phyloP scores from a whole-genome alignment of 2,888 invertebrate species.

The Argyresthia goedartella region DNA sequence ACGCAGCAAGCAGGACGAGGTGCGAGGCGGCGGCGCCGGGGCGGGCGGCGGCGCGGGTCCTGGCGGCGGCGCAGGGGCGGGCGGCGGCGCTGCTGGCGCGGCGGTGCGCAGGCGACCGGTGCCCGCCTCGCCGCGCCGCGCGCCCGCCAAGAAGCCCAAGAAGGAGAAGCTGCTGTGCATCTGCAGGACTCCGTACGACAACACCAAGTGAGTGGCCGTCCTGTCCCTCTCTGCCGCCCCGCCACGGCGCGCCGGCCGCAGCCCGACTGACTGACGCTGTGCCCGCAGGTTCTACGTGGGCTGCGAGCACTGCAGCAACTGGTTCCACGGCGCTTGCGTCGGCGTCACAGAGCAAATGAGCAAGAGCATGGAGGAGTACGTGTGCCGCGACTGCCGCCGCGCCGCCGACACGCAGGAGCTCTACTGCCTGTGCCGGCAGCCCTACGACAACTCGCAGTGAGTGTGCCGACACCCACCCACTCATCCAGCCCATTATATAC shows the following conservation, averaged over 20 bases:
- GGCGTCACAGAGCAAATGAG: constrained; percentile 94
- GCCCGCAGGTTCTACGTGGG: constrained; percentile 92
- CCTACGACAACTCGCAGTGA: constrained; percentile 97
- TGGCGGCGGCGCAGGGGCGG: constrained; percentile 43
- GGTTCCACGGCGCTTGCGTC: constrained; percentile 99
- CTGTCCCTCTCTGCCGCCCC: no score
- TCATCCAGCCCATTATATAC: no score
- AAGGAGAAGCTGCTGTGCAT: constrained; percentile 91
- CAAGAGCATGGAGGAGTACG: constrained; percentile 89
- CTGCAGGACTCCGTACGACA: constrained; percentile 95
- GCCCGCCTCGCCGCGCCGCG: constrained; percentile 19
- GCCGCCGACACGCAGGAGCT: constrained; percentile 91
- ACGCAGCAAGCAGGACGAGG: constrained; percentile 77
- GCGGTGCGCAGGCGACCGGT: constrained; percentile 28
- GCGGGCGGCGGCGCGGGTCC: constrained; percentile 41
- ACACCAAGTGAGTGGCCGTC: constrained; percentile 86
- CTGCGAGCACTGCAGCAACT: constrained; percentile 97
- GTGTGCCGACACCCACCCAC: no score
- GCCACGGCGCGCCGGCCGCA: no score
- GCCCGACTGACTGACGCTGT: not conserved
- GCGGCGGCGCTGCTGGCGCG: constrained; percentile 36
- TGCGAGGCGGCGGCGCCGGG: constrained; percentile 65
- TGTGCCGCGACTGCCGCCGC: constrained; percentile 87
- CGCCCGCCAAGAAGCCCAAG: constrained; percentile 44
- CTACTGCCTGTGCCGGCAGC: constrained; percentile 95